Percentiles rank a stretch among this genome's conserved stretches.
Evolutionary conservation across 2,113 vertebrate species (phyloP).

Genomic region (Arvicanthis niloticus): DNA sequence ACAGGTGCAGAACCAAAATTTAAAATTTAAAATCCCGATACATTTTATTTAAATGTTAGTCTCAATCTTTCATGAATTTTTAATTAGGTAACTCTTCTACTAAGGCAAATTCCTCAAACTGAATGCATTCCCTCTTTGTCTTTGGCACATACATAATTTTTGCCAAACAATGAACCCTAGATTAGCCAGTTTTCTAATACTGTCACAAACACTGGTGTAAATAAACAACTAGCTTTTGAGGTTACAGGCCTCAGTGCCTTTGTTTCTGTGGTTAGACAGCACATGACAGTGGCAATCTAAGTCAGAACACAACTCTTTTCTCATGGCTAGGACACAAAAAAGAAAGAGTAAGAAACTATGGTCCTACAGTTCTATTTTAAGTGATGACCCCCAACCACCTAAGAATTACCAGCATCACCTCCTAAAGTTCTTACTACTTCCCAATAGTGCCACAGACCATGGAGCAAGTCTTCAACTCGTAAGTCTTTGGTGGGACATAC

Average conservation of each 20-base stretch:
- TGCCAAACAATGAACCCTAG: background rate
- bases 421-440: background rate
- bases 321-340: background rate
- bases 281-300: too few relatives aligned
- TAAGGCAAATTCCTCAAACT: background rate
- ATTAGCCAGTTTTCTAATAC: background rate
- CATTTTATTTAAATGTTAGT: background rate
- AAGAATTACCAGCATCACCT: background rate
- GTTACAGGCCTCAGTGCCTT: background rate
- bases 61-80: background rate
- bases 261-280: background rate
- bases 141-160: background rate
- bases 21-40: background rate
- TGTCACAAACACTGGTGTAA: background rate
- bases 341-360: background rate
- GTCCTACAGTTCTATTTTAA: background rate
- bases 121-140: background rate
- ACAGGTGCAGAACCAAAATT: background rate
- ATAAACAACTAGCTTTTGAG: background rate
- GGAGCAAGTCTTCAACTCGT: background rate
- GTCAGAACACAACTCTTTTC: background rate
- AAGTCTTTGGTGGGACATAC: background rate
- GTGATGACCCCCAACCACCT: background rate
- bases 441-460: background rate
- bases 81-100: background rate